Evolutionary conservation across 2,113 vertebrate genomes (phyloP), one percentile per base, ranked within the genome.

Genomic region (Tyto alba): DNA sequence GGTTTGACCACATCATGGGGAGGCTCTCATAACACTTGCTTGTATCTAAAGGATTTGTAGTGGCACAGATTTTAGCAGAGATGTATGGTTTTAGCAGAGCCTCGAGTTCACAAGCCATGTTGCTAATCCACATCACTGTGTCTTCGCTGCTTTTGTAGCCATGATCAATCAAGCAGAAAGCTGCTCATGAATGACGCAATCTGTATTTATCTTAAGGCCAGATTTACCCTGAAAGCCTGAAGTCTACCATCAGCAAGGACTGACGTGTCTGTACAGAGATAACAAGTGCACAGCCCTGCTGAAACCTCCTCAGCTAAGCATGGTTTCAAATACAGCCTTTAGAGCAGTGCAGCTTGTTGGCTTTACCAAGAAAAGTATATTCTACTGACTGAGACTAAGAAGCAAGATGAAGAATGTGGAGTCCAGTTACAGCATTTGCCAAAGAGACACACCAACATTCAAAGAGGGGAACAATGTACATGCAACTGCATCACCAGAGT

Each of bases 51-150:
- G 32, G 82, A 88, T 69, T 62, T 62, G 63, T 57, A 87, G 53
- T 25, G 40, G 29, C 43, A 64, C 16, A 48, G 71, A 48, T 45
- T 94, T 82, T 75, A 72, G 55, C 74, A 73, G 20, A 86, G 36
- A 75, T 2, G 3, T 21, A 25, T 5, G 25, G 41, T 60, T 25
- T 72, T 50, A 59, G 27, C 52, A 67, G 86, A 30, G 23, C 40
- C 27, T n/a, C 4, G 5, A 41, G 18, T 29, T 56, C 20, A 38
- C 9, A 57, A 57, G 6, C 6, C n/a, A 17, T 0, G 1, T 32
- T 75, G 62, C 47, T 79, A 71, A 43, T 36, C 14, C 32, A 34
- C 18, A 32, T 21, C 60, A 69, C 32, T n/a, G 7, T 38, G 20
- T 64, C 56, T 68, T 89, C 20, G 11, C 74, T 73, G 74, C 38